Evolutionary conservation across 2,113 vertebrate species (phyloP), one percentile per base, ranked within the genome.

Genomic region (Ptyas mucosa): DNA sequence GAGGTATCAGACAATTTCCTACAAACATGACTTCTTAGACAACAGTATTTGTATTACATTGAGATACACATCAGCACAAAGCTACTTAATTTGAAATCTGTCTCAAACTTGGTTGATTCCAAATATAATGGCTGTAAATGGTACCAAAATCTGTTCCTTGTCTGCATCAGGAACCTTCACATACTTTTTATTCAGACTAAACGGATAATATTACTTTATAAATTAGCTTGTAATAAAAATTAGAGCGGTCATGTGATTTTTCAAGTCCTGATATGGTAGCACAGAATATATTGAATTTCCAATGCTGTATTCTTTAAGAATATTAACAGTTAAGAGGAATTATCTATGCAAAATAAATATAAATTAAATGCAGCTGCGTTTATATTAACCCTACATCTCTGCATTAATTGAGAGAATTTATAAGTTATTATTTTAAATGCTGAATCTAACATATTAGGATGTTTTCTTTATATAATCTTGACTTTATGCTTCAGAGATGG

Each of bases 71-170:
- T 87, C 93, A 43, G 49, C 49, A 90, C 52, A n/a, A 93, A 91
- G 92, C 90, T 75, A 91, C 86, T 9, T 88, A 18, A 94, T 95
- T 95, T 94, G 89, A 94, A 95, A 93, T 43, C 53, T 88, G 12
- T 89, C 46, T 43, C 61, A 92, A 87, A 43, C 14, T 15, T 95
- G 94, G 58, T 57, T 93, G 93, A 94, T 94, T 26, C 1, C 43
- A 95, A 87, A 85, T 89, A 55, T 87, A 91, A 91, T 1, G 85
- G 85, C 89, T 95, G 55, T 18, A 34, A 18, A 75, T 34, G 18
- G n/a, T 69, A 95, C 69, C 23, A 43, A 34, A 23, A 87, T 90
- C 3, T 8, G 11, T 49, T 87, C 24, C 49, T 52, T 49, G 86
- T 53, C 24, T 87, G 23, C 2, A 51, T 87, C 51, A 43, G 34